Conservation (phyloP, 2,113 vertebrate species). For the Uria aalge region DNA sequence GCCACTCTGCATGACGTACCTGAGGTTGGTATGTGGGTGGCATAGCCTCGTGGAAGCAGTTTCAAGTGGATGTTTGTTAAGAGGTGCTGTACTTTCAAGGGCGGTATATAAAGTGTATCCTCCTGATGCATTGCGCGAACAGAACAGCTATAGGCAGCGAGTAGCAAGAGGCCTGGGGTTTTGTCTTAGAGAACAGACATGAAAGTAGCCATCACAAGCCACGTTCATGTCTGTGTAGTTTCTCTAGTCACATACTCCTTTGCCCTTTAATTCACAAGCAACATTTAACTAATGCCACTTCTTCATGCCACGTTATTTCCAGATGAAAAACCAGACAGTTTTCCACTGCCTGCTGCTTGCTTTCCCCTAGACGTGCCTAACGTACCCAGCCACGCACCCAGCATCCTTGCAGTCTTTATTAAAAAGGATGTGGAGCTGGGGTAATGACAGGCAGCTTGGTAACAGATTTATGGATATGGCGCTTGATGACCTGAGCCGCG, state of each 20-base stretch:
- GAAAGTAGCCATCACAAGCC: background rate
- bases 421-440: background rate
- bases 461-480: background rate
- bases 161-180: background rate
- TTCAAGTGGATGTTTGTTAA: background rate
- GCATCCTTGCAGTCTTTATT: background rate
- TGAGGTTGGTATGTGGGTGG: background rate
- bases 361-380: background rate
- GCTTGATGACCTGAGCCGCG: background rate
- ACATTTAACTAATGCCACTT: background rate
- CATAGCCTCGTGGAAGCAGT: background rate
- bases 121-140: background rate
- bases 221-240: rapidly evolving
- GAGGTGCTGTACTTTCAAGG: background rate
- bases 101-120: background rate
- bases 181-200: background rate
- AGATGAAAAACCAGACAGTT: background rate
- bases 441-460: background rate
- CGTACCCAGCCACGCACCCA: background rate
- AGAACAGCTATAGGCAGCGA: background rate
- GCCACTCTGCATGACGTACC: rapidly evolving
- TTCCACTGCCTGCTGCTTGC: background rate
- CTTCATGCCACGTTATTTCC: background rate
- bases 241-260: background rate
- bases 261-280: background rate